Evolutionary conservation across 2,888 invertebrate species (phyloP).

Genomic region (Rhagonycha fulva): DNA sequence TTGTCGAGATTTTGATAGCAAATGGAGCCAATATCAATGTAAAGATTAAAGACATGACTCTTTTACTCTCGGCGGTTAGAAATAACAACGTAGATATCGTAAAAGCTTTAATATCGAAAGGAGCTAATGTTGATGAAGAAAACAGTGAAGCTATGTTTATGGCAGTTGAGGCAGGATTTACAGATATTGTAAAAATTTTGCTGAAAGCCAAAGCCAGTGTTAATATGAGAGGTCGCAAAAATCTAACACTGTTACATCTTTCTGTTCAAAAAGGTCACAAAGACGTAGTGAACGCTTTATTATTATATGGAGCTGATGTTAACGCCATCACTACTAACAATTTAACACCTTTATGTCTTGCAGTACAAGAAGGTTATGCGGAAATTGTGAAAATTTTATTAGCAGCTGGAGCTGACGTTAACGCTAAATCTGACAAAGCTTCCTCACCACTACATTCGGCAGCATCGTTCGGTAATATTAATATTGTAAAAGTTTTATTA

Average conservation of each 20-base stretch:
- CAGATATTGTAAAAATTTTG: background rate
- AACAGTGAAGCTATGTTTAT: background rate
- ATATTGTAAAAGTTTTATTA: background rate
- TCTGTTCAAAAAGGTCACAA: background rate
- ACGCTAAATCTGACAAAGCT: background rate
- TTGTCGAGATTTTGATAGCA: background rate
- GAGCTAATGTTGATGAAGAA: background rate
- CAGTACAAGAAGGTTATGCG: background rate
- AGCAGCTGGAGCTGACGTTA: background rate
- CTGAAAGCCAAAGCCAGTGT: background rate
- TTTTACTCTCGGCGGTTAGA: background rate
- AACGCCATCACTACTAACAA: background rate
- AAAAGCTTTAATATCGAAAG: background rate
- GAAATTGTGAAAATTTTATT: background rate
- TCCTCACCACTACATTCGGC: background rate
- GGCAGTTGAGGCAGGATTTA: background rate
- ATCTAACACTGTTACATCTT: background rate
- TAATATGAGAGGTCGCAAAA: background rate
- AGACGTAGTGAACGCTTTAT: background rate
- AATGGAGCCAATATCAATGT: background rate
- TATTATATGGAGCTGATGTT: background rate
- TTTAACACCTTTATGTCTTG: background rate
- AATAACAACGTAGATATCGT: background rate
- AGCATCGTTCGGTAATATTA: background rate
- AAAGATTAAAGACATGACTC: background rate